Conservation (phyloP, 2,797 vertebrate species). For the Choloepus didactylus region DNA sequence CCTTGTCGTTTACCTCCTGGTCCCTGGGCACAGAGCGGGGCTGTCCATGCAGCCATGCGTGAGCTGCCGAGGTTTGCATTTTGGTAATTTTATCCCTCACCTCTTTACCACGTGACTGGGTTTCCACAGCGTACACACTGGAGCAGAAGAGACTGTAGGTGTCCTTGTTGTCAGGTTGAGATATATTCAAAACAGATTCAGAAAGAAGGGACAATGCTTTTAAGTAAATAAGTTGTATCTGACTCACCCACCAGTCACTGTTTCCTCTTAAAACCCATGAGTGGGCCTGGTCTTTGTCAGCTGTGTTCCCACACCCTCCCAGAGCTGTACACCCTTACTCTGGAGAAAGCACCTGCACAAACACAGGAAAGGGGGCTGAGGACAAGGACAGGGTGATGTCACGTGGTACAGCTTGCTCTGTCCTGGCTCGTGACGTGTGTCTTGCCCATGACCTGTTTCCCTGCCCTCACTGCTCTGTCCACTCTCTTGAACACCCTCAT, state of each 20-base stretch:
- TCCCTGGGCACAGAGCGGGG: no score
- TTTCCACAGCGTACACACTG: no score
- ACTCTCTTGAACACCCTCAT: background rate
- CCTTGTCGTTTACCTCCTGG: no score
- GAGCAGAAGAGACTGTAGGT: background rate
- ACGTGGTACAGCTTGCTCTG: no score
- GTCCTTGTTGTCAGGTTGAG: background rate
- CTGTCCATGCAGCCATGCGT: fast-evolving
- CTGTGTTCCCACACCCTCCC: background rate
- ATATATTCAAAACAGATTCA: background rate
- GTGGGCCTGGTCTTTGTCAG: background rate
- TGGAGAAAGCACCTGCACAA: background rate
- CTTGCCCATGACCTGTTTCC: background rate
- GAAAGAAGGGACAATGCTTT: background rate
- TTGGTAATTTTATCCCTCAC: background rate
- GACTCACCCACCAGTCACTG: background rate
- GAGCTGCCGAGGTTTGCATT: background rate
- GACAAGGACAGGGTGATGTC: background rate
- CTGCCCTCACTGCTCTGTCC: background rate
- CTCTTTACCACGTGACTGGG: background rate
- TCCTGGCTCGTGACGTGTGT: no score
- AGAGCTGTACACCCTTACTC: background rate
- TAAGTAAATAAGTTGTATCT: background rate
- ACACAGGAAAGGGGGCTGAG: no score
- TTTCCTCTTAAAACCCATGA: background rate